A percentile compares a stretch with the other conserved stretches of the same genome.
Conservation (phyloP, 2,888 invertebrate species). For the Hypomecis atomaria region DNA sequence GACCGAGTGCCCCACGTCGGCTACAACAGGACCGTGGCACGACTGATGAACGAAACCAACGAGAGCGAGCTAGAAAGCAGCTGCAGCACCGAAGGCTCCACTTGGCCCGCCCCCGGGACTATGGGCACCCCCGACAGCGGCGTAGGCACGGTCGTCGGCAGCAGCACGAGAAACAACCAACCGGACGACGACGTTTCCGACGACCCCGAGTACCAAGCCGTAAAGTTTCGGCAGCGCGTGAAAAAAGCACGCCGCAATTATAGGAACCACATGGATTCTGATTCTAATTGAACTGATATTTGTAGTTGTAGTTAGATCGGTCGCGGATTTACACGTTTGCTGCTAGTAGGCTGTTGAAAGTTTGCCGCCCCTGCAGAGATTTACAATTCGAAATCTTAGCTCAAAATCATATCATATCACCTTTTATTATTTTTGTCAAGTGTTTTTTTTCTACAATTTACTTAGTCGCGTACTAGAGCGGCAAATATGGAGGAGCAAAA, state of each 20-base stretch:
- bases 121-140: conserved; percentile 73
- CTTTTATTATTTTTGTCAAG: too few species aligned
- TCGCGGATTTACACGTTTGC: too few species aligned
- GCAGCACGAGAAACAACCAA: conserved; percentile 61
- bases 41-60: conserved; percentile 80
- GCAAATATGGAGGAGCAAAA: too few species aligned
- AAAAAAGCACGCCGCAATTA: conserved; percentile 87
- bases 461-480: too few species aligned
- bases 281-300: conserved; percentile 82
- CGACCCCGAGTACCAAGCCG: conserved; percentile 78
- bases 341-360: too few species aligned
- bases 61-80: conserved; percentile 81
- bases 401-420: too few species aligned
- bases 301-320: neutral
- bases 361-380: too few species aligned
- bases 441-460: too few species aligned
- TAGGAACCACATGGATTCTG: conserved; percentile 87
- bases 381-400: too few species aligned
- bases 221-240: conserved; percentile 84
- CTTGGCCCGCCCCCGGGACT: conserved; percentile 59
- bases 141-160: conserved; percentile 66
- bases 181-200: conserved; percentile 70
- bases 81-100: conserved; percentile 73
- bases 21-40: conserved; percentile 68
- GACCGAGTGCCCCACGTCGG: conserved; percentile 59